Conservation (phyloP, 2,888 invertebrate genomes). For the Pollenia amentaria region DNA sequence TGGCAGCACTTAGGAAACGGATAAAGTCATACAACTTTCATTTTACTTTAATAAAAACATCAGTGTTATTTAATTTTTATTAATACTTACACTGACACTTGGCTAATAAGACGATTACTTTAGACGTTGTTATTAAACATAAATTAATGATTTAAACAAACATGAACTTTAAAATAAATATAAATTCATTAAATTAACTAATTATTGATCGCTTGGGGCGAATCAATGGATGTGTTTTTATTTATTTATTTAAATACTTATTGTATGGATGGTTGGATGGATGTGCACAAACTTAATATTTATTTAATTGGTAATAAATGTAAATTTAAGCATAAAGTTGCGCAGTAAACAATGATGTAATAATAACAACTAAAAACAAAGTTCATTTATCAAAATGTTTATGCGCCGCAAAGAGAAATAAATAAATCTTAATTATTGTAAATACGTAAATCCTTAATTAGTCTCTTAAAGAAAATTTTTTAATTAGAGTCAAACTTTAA, state of each 20-base stretch:
- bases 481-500: too few species aligned
- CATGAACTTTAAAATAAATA: constrained; percentile 52
- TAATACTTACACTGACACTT: constrained; percentile 31
- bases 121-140: constrained; percentile 52
- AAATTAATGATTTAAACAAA: constrained; percentile 53
- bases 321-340: constrained; percentile 37
- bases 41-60: background rate
- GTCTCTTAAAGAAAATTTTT: background rate
- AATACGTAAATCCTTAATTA: too few species aligned
- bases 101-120: constrained; percentile 10
- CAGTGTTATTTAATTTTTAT: constrained; percentile 18
- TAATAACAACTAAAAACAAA: background rate
- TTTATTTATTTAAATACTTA: background rate
- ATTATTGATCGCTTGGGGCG: background rate
- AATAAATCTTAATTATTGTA: too few species aligned
- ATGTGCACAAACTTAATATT: constrained; percentile 13
- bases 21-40: constrained; percentile 10
- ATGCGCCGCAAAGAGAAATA: too few species aligned
- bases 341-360: background rate
- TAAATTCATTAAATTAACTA: constrained; percentile 15
- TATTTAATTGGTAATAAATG: constrained; percentile 29
- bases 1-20: constrained; percentile 33
- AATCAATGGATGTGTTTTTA: background rate
- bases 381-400: background rate
- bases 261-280: background rate